phyloP scores from a whole-genome alignment of 2,797 vertebrate genomes.

The Macropodus opercularis region DNA sequence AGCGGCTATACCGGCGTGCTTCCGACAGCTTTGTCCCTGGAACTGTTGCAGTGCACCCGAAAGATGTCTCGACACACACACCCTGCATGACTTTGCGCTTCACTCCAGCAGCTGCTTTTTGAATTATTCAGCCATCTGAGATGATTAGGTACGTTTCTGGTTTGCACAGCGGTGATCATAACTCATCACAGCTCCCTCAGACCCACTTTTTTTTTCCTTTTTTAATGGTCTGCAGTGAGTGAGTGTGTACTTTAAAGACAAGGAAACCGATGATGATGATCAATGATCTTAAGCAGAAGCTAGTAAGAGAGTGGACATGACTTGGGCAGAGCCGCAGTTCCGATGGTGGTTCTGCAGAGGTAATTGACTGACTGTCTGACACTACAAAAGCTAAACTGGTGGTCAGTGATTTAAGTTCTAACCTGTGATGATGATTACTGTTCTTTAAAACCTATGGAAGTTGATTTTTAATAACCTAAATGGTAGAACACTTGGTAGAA shows the following conservation, averaged over 20 bases:
- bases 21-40: conserved; percentile 38
- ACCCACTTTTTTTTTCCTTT: conserved; percentile 14
- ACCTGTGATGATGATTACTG: conserved; percentile 6
- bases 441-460: too few species aligned
- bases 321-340: neutral
- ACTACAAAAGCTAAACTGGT: too few species aligned
- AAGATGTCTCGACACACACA: conserved; percentile 37
- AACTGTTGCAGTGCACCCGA: conserved; percentile 30
- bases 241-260: neutral
- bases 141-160: conserved; percentile 58
- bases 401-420: conserved; percentile 34
- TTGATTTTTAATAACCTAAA: too few species aligned
- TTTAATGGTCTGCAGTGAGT: conserved; percentile 18
- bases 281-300: too few species aligned
- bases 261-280: neutral
- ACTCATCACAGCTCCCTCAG: conserved; percentile 34
- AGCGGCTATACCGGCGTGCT: neutral
- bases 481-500: neutral
- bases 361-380: conserved; percentile 31
- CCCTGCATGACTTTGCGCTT: conserved; percentile 42
- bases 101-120: conserved; percentile 54
- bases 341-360: conserved; percentile 10
- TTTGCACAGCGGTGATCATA: conserved; percentile 37
- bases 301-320: neutral
- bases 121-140: conserved; percentile 67